Percentiles rank a stretch among this genome's conserved stretches.
Conservation (phyloP, 2,797 vertebrate genomes). For the Coregonus sp. region DNA sequence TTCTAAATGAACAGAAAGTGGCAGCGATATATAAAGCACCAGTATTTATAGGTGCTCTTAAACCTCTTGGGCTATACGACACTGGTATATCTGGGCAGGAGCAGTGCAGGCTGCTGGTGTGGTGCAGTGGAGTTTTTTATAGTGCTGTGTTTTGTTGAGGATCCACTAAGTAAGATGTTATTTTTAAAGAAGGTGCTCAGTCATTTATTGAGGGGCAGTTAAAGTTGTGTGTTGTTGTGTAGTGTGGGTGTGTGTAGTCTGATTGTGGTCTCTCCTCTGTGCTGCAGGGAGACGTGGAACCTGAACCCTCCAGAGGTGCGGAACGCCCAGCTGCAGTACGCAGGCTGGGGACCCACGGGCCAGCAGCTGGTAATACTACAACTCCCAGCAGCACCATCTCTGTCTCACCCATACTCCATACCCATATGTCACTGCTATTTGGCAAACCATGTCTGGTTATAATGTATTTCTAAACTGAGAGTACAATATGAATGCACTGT, state of each 20-base stretch:
- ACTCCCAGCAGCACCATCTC: neutral
- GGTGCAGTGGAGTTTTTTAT: neutral
- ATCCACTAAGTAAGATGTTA: neutral
- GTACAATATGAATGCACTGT: too few relatives aligned
- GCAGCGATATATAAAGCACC: constrained; percentile 37
- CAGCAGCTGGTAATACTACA: constrained; percentile 90
- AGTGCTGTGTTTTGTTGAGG: neutral
- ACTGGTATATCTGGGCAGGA: constrained; percentile 24
- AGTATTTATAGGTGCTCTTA: constrained; percentile 58
- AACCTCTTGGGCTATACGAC: constrained; percentile 27
- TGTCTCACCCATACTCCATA: neutral
- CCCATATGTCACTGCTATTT: too few relatives aligned
- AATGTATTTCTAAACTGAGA: too few relatives aligned
- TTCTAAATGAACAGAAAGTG: constrained; percentile 44
- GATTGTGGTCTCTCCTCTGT: neutral
- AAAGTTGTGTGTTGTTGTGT: constrained; percentile 12
- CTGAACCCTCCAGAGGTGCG: constrained; percentile 94
- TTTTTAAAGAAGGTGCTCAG: neutral
- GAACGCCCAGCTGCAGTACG: constrained; percentile 91
- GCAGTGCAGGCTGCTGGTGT: neutral
- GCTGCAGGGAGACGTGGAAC: constrained; percentile 86
- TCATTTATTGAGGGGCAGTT: neutral
- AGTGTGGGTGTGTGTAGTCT: neutral
- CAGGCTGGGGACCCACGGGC: constrained; percentile 93
- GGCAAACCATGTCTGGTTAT: too few relatives aligned